phyloP scores from a whole-genome alignment of 2,113 vertebrate species.

The Platysternon megacephalum region DNA sequence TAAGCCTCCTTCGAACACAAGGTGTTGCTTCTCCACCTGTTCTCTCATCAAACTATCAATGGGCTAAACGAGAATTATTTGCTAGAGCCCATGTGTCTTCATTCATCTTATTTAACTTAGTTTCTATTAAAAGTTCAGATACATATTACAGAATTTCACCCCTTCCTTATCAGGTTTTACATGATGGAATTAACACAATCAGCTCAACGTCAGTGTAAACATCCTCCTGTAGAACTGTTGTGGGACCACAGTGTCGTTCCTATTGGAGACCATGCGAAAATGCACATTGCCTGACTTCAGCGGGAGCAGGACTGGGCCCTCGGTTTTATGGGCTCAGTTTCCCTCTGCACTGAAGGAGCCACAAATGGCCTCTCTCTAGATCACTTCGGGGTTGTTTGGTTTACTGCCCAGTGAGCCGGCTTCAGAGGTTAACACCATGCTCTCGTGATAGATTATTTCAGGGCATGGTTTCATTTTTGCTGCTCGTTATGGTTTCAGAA shows the following conservation, averaged over 20 bases:
- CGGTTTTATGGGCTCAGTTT: background rate
- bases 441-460: background rate
- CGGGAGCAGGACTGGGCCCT: background rate
- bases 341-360: background rate
- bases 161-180: background rate
- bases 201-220: background rate
- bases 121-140: constrained; percentile 11
- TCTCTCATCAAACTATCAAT: background rate
- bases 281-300: background rate
- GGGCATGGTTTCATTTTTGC: background rate
- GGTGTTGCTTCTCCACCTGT: background rate
- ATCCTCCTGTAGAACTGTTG: background rate
- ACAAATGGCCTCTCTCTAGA: background rate
- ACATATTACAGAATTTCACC: background rate
- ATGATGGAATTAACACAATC: background rate
- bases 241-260: background rate
- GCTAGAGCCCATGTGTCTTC: background rate
- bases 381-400: background rate
- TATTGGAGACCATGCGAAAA: background rate
- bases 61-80: background rate
- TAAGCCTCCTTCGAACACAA: background rate
- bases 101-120: background rate
- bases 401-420: background rate
- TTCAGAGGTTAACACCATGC: background rate
- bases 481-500: background rate